Base-by-base conservation (phyloP, 2,888 invertebrate genomes). In the Hypena proboscidalis region DNA sequence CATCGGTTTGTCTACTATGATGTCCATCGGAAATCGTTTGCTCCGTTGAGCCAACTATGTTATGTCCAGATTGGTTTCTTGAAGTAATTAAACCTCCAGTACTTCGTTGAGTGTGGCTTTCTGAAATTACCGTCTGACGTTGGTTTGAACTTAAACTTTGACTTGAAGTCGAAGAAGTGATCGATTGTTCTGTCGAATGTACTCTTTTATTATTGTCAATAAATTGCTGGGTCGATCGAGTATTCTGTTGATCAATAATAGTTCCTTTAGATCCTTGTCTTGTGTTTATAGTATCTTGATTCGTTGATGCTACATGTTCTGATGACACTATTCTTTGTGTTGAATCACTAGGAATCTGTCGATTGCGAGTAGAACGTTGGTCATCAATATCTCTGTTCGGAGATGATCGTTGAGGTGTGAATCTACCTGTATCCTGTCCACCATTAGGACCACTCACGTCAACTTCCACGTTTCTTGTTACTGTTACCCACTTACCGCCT, bases 401-500 rank as follows among this genome's bases (percentile, higher is more conserved):
- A 32, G 58, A 37, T 19, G 46, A 39, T 14, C 49, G 47, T 26
- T 49, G 59, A 3, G 58, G 44, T 13, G 38, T 38, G 4, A 53
- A 37, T 44, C 57, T 69, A 30, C 59, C 69, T 6, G 58, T 58
- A 31, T 80, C 70, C n/a, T n/a, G n/a, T n/a, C n/a, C n/a, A 17
- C 70, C 72, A 27, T n/a, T n/a, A n/a, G n/a, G n/a, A n/a, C 70
- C 72, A 32, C 56, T 53, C 38, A 95, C 92, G 44, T 94, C 94
- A 0, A 95, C 95, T 78, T 95, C 94, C 79, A 93, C 93, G 65
- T 95, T 92, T 57, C 93, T 83, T 38, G 91, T 93, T 45, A 93
- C 92, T 9, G 91, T 84, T 4, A 90, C 83, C 74, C 83, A 90
- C 50, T 91, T 91, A 17, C 90, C 92, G 20, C 80, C 88, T 27